Conservation (phyloP, 2,888 invertebrate species). For the Stegophylla sp. region DNA sequence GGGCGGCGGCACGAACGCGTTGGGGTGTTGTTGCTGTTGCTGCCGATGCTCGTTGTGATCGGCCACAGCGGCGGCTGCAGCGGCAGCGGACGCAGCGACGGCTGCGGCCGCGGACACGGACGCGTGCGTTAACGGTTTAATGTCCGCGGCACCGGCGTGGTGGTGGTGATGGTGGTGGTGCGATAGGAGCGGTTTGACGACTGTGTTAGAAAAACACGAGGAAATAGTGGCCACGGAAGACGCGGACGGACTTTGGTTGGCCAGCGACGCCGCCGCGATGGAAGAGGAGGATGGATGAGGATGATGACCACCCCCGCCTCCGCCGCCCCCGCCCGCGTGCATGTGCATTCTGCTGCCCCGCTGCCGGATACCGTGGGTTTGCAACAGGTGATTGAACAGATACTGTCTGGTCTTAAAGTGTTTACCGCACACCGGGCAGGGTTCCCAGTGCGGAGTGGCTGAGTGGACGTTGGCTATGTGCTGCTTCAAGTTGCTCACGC, state of each 20-base stretch:
- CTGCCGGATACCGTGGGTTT: conserved; percentile 78
- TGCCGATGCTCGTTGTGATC: conserved; percentile 23
- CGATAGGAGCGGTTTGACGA: conserved; percentile 53
- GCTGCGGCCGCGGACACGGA: conserved; percentile 19
- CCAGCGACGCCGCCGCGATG: conserved; percentile 28
- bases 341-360: conserved; percentile 64
- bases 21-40: conserved; percentile 37
- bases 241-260: conserved; percentile 24
- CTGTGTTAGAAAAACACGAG: conserved; percentile 53
- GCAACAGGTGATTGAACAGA: conserved; percentile 78
- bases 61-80: conserved; percentile 18
- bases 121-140: conserved; percentile 21
- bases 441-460: conserved; percentile 75
- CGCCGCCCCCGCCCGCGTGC: conserved; percentile 41
- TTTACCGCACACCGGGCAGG: conserved; percentile 77
- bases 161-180: too few species aligned
- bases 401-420: conserved; percentile 80
- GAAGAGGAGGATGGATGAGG: conserved; percentile 29
- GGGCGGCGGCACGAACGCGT: conserved; percentile 25
- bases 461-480: conserved; percentile 80
- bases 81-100: conserved; percentile 8
- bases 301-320: conserved; percentile 1
- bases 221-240: conserved; percentile 61
- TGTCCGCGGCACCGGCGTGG: too few species aligned
- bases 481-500: conserved; percentile 75